Conservation (phyloP, 2,113 vertebrate genomes). For the Geothlypis trichas region DNA sequence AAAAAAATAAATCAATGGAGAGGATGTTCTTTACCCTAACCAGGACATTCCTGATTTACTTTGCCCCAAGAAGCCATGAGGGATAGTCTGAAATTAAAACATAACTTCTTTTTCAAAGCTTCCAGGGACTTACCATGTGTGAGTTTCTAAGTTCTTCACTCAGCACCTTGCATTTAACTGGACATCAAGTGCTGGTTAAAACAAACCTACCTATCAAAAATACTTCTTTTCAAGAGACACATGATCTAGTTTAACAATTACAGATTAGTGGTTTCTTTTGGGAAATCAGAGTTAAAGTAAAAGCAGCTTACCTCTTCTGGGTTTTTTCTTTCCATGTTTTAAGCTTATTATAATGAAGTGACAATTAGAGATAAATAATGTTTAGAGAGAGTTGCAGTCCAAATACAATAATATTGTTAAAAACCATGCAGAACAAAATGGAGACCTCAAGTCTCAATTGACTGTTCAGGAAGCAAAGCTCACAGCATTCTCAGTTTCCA, state of each 20-base stretch:
- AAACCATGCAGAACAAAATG: neutral
- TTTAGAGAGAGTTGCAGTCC: neutral
- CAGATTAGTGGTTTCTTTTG: neutral
- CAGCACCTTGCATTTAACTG: neutral
- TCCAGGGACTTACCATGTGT: neutral
- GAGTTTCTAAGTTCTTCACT: neutral
- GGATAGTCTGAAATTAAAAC: neutral
- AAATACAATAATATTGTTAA: neutral
- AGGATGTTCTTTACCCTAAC: neutral
- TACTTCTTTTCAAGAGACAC: neutral
- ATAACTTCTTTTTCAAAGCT: neutral
- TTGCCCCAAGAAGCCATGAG: neutral
- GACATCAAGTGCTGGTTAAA: neutral
- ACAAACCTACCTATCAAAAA: neutral
- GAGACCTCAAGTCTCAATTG: neutral
- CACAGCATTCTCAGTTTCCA: neutral
- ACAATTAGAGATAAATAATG: neutral
- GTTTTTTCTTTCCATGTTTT: neutral
- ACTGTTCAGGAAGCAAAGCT: neutral
- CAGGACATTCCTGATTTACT: neutral
- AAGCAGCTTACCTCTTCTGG: neutral
- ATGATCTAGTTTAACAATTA: neutral
- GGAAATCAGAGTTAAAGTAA: neutral
- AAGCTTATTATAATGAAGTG: neutral
- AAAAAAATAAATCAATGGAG: neutral